Base-by-base conservation (phyloP, 2,888 invertebrate species). In the Troglohyphantes excavatus region DNA sequence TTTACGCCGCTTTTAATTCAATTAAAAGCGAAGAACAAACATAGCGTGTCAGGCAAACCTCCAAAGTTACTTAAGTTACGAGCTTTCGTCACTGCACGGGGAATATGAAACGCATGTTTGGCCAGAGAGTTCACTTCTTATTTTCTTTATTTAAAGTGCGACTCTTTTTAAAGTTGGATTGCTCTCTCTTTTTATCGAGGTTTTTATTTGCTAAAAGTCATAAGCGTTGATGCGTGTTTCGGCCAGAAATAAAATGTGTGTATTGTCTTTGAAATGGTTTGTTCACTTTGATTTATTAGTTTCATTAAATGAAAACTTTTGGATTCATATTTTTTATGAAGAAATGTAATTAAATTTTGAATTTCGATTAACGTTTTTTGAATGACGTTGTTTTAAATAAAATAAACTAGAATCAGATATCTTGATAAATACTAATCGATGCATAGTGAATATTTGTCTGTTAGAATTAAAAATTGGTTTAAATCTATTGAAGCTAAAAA, bases 1-100 rank as follows among this genome's bases (percentile, higher is more conserved):
- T 53, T 85, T 70, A 33, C 86, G 70, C 78, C 27, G 78, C 76
- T 78, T 87, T 79, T 87, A 87, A 87, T 87, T 87, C 79, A 87
- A 87, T 87, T 87, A 87, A 79, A 87, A 87, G 72, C 72, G 46
- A 79, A 87, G 76, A 79, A 72, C 79, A 87, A 79, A 79, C 86
- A 79, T 87, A 65, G 79, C 86, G 86, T 87, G 86, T 72, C 78
- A 19, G 61, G 17, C 11, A 78, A 39, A 68, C 43, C 33, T 53
- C 67, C 33, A 11, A 17, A 78, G 76, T 85, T 76, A 85, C 85
- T 76, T 70, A 85, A 85, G 68, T 76, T 85, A 78, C 70, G 85
- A 85, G 70, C 67, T 75, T 84, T 84, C 70, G 61, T 72, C 84
- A 27, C 53, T n/a, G n/a, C 26, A 67, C 53, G 17, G 2, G 19